Base-by-base conservation (phyloP, 2,113 vertebrate species). In the Hippopotamus amphibius region DNA sequence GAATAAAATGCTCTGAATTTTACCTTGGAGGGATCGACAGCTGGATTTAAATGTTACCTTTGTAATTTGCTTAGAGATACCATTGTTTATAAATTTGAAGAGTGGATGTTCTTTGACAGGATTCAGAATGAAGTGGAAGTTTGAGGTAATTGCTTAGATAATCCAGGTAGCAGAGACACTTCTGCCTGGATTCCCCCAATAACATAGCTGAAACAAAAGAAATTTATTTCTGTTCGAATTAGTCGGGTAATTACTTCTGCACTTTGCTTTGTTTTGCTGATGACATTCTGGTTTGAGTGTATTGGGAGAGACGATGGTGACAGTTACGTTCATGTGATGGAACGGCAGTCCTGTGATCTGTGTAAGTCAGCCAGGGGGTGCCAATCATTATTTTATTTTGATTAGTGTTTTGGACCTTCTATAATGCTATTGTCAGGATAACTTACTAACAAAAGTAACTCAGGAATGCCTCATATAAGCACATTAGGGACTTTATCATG, bases 1-100 rank as follows among this genome's bases (percentile, higher is more conserved):
- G 97, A 98, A 98, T 97, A 95, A 97, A 98, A 97, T 82, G 92
- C 96, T 85, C 28, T 92, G 93, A 87, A 98, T 98, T 98, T 97
- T 97, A 97, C 97, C 96, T 97, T 79, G 84, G 96, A 97, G 97
- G 96, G 92, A 90, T 93, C 6, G 85, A 93, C 97, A 98, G 95
- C 96, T 97, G 96, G 96, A 98, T 97, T 96, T 97, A 97, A 98
- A 97, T 97, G 96, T 81, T 97, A 95, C 92, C 92, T 95, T 50
- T 9, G 46, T 93, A 87, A 98, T 98, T 98, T 98, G 93, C 90
- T 97, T 81, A 90, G 92, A 96, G 89, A 96, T 96, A 84, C 89
- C 74, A 93, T 96, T 98, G 95, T 97, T 98, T 97, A 97, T 97
- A 96, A 97, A 97, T 97, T 88, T 95, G 87, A 96, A 83, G 88